Conservation (phyloP, 2,888 invertebrate genomes). For the Tuberolachnus salignus region DNA sequence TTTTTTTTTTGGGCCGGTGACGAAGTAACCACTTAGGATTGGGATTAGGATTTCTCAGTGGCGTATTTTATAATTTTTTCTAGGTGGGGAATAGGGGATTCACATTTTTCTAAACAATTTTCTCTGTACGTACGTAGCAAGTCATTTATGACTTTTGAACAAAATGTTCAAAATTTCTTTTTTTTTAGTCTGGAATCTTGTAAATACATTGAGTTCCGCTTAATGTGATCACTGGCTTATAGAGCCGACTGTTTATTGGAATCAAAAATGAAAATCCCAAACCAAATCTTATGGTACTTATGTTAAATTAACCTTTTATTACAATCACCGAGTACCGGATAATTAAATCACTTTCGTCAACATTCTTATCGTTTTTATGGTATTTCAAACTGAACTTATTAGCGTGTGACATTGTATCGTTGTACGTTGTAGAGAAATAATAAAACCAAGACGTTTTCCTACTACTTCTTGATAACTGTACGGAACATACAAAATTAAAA, state of each 20-base stretch:
- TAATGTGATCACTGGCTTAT: slow-evolving; percentile 1
- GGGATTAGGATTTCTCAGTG: too few relatives aligned
- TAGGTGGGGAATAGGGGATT: too few relatives aligned
- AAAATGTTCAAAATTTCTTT: too few relatives aligned
- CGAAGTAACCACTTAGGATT: too few relatives aligned
- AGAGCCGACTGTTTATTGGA: neutral
- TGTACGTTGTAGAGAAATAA: neutral
- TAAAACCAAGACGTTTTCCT: slow-evolving; percentile 60
- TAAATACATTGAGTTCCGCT: neutral
- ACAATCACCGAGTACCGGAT: neutral
- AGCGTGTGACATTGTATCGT: too few relatives aligned
- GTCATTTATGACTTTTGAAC: too few relatives aligned
- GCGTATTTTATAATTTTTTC: too few relatives aligned
- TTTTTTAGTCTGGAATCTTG: too few relatives aligned
- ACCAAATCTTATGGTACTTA: neutral
- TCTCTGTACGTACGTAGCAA: too few relatives aligned
- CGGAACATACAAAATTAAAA: slow-evolving; percentile 59
- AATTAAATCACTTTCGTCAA: neutral
- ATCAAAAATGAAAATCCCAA: slow-evolving; percentile 1
- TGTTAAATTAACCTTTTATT: slow-evolving; percentile 9
- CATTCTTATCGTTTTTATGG: neutral
- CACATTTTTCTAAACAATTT: too few relatives aligned
- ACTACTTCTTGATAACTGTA: slow-evolving; percentile 61
- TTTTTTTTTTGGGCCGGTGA: too few relatives aligned
- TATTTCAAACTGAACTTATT: too few relatives aligned